Evolutionary conservation across 2,113 vertebrate genomes (phyloP).

Genomic region (Vulpes vulpes): DNA sequence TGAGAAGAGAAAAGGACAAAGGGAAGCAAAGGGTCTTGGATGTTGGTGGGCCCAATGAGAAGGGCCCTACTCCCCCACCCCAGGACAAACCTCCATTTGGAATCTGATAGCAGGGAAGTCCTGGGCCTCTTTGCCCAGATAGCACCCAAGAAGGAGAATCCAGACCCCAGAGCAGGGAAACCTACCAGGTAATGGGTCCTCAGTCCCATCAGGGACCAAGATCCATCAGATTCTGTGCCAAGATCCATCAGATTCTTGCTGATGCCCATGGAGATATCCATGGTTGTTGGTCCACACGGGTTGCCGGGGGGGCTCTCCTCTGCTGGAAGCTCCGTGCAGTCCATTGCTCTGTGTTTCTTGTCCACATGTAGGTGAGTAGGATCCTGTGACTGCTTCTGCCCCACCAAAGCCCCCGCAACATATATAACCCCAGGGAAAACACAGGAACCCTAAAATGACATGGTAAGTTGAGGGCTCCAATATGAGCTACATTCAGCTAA

Average conservation of each 20-base stretch:
- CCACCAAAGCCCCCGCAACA: background rate
- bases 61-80: no score
- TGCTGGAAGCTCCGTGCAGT: no score
- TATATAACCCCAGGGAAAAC: background rate
- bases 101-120: background rate
- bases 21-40: background rate
- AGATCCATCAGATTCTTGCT: no score
- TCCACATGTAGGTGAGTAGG: no score
- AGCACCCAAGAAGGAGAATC: background rate
- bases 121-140: background rate
- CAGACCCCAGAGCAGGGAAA: background rate
- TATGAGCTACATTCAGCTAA: background rate
- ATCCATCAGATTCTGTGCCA: no score
- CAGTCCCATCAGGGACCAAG: background rate
- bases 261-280: no score
- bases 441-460: background rate
- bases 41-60: background rate
- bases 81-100: background rate
- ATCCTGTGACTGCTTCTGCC: no score
- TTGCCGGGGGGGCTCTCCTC: no score
- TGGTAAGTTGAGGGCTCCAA: background rate
- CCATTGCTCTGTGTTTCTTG: no score
- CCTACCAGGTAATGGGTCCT: background rate
- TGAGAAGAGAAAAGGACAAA: background rate
- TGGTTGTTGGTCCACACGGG: no score